Conservation (phyloP, 1,140 invertebrate species). For the Sarcophaga bullata region DNA sequence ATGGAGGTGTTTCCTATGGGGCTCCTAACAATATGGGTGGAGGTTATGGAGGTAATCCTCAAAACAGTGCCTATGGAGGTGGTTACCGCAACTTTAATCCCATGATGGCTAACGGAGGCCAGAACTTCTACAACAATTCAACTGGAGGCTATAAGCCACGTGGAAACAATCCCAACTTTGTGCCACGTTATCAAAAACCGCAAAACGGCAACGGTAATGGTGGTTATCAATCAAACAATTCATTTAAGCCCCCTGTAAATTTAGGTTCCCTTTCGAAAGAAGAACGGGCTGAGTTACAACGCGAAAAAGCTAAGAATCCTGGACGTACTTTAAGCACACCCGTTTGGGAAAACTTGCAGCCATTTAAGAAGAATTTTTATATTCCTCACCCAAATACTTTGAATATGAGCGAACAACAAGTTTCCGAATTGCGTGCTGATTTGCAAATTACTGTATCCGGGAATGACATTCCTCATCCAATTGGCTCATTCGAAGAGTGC, state of each 20-base stretch:
- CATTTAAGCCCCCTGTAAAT: slow-evolving; percentile 49
- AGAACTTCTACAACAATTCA: slow-evolving; percentile 50
- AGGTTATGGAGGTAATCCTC: slow-evolving; percentile 58
- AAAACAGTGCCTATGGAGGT: slow-evolving; percentile 51
- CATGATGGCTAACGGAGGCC: slow-evolving; percentile 56
- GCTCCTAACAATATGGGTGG: slow-evolving; percentile 42
- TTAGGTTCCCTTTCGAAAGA: slow-evolving; percentile 61
- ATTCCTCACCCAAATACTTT: slow-evolving; percentile 82
- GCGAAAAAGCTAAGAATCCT: slow-evolving; percentile 75
- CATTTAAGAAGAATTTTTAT: slow-evolving; percentile 94
- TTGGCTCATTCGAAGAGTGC: slow-evolving; percentile 88
- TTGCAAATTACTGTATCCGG: slow-evolving; percentile 91
- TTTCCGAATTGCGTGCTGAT: slow-evolving; percentile 76
- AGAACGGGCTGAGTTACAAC: slow-evolving; percentile 70
- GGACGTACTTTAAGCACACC: slow-evolving; percentile 85
- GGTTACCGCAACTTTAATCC: slow-evolving; percentile 48
- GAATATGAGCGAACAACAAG: slow-evolving; percentile 76
- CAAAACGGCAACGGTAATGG: slow-evolving; percentile 45
- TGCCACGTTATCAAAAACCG: slow-evolving; percentile 60
- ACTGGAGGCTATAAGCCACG: slow-evolving; percentile 52
- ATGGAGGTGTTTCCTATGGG: slow-evolving; percentile 54
- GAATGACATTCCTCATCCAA: slow-evolving; percentile 83
- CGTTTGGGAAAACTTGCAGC: slow-evolving; percentile 85
- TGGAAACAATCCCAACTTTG: slow-evolving; percentile 58
- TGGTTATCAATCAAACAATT: slow-evolving; percentile 49